Conservation (phyloP, 1,140 invertebrate genomes). For the Drosophila equinoxialis region DNA sequence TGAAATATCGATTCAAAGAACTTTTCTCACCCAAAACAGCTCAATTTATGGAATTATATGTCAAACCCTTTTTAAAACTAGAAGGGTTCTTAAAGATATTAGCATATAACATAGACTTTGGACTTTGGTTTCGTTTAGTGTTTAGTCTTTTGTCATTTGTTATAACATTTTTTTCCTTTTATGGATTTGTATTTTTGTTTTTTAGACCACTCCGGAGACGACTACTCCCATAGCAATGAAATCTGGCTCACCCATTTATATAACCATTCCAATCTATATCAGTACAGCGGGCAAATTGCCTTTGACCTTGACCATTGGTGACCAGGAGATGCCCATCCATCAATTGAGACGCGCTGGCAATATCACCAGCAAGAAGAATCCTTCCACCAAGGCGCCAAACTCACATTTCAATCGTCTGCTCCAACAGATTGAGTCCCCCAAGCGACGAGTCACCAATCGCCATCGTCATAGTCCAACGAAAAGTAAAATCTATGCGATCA, state of each 20-base stretch:
- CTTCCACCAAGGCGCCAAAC: slow-evolving; percentile 57
- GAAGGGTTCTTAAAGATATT: too few relatives aligned
- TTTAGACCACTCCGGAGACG: not conserved
- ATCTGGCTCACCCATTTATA: slow-evolving; percentile 56
- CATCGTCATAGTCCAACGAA: slow-evolving; percentile 58
- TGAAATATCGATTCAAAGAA: too few relatives aligned
- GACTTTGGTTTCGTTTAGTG: too few relatives aligned
- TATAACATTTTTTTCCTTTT: too few relatives aligned
- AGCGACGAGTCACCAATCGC: slow-evolving; percentile 55
- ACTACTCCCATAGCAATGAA: not conserved
- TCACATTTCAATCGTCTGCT: slow-evolving; percentile 64
- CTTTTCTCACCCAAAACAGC: too few relatives aligned
- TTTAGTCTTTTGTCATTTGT: too few relatives aligned
- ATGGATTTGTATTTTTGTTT: not conserved
- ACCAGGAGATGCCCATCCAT: slow-evolving; percentile 53
- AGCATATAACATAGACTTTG: too few relatives aligned
- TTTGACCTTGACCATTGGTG: slow-evolving; percentile 56
- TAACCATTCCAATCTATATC: slow-evolving; percentile 75
- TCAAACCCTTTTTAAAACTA: too few relatives aligned
- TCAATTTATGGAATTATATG: too few relatives aligned
- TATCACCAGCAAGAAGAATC: slow-evolving; percentile 7
- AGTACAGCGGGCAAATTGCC: slow-evolving; percentile 54
- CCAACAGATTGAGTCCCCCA: slow-evolving; percentile 49
- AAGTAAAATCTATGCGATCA: slow-evolving; percentile 51
- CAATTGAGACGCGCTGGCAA: slow-evolving; percentile 15